These are phyloP conservation scores for Lathamus discolor DNA, from an alignment of 2,113 vertebrate genomes.

Conservation along the genomic window DNA sequence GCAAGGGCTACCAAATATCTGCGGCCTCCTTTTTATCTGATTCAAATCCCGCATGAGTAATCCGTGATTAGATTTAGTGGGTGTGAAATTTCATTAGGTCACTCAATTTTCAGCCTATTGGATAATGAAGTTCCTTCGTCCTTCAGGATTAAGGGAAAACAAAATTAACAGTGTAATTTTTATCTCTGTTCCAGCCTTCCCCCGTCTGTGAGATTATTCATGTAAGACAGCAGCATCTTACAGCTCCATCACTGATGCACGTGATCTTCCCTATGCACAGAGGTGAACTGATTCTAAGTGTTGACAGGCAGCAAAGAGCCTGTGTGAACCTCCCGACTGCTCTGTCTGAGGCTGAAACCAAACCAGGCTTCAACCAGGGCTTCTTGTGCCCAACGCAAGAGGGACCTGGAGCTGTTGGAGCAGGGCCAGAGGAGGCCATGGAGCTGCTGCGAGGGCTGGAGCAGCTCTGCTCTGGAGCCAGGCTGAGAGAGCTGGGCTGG, in stretches of 20 bases:
- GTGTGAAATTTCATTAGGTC: conserved; percentile 66
- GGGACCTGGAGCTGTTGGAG: neutral
- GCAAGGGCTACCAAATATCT: conserved; percentile 41
- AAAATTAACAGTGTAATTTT: conserved; percentile 24
- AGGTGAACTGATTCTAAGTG: neutral
- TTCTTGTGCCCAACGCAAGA: neutral
- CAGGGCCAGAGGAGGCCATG: neutral
- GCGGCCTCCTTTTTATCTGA: conserved; percentile 38
- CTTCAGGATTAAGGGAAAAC: conserved; percentile 6
- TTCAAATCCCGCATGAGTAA: conserved; percentile 56
- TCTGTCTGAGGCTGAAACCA: neutral
- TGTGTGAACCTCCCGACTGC: neutral
- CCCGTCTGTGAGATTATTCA: conserved; percentile 31
- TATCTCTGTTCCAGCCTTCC: conserved; percentile 24
- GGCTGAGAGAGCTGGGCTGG: too few species aligned
- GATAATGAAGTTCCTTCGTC: conserved; percentile 62
- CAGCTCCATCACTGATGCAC: neutral
- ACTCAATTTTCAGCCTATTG: conserved; percentile 62
- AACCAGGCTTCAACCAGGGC: neutral
- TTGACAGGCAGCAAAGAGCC: neutral
- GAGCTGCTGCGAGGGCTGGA: neutral
- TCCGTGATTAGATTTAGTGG: conserved; percentile 56
- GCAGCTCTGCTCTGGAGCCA: neutral
- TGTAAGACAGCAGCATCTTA: neutral
- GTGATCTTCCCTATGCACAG: neutral